phyloP scores from a whole-genome alignment of 1,140 invertebrate species.

The Tenebrio molitor region DNA sequence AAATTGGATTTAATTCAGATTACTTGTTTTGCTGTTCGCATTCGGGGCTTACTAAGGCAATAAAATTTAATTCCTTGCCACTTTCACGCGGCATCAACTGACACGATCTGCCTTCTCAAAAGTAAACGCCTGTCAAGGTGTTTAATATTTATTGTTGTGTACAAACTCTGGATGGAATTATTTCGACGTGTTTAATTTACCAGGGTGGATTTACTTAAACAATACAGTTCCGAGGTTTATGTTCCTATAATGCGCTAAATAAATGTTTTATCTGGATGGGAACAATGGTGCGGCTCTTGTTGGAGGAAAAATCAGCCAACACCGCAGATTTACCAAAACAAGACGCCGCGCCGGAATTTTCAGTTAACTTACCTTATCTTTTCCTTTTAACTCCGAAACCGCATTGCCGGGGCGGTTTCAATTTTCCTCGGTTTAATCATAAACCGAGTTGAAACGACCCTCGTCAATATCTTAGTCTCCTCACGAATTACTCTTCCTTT shows the following conservation, averaged over 20 bases:
- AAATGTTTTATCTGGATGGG: slow-evolving; percentile 2
- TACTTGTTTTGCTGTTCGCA: slow-evolving; percentile 16
- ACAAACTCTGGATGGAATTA: background rate
- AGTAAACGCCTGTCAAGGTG: slow-evolving; percentile 12
- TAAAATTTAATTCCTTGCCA: slow-evolving; percentile 14
- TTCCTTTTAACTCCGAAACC: background rate
- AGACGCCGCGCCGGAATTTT: background rate
- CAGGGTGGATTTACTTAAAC: slow-evolving; percentile 5
- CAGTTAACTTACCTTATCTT: background rate
- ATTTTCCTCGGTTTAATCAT: slow-evolving; percentile 32
- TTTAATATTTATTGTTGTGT: slow-evolving; percentile 19
- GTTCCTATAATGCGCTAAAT: slow-evolving; percentile 10
- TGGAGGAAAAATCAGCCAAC: background rate
- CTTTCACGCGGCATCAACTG: background rate
- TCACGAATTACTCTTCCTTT: slow-evolving; percentile 46
- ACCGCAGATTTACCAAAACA: slow-evolving; percentile 5
- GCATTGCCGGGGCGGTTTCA: slow-evolving; percentile 3
- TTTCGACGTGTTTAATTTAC: slow-evolving; percentile 22
- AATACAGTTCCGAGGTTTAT: slow-evolving; percentile 7
- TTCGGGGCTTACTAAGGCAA: background rate
- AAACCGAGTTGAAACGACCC: slow-evolving; percentile 41
- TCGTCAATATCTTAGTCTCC: slow-evolving; percentile 34
- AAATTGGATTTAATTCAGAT: slow-evolving; percentile 19
- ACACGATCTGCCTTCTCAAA: background rate
- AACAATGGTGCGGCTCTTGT: background rate